Percentiles rank a stretch among this genome's conserved stretches.
Evolutionary conservation across 2,797 vertebrate genomes (phyloP).

Genomic region (Coregonus suidteri): DNA sequence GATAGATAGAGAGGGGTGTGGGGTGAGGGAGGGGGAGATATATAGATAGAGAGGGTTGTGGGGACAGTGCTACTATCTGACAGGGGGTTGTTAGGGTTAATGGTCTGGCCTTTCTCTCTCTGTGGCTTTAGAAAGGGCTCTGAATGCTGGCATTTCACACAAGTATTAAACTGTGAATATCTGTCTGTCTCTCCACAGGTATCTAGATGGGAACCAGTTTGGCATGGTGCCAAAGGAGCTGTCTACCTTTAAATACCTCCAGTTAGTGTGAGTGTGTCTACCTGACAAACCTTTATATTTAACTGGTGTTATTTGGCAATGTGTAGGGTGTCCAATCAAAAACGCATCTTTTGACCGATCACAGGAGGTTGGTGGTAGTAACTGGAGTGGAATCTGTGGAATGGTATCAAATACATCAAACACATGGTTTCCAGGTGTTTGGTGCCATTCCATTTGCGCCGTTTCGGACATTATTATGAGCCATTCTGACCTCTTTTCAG

Average conservation of each 20-base stretch:
- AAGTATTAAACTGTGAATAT: not conserved
- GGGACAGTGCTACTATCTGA: not conserved
- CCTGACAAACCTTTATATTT: not conserved
- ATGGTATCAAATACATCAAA: too few species aligned
- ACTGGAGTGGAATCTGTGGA: too few species aligned
- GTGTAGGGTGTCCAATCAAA: too few species aligned
- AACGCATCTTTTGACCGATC: too few species aligned
- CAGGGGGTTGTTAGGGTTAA: not conserved
- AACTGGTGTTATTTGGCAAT: not conserved
- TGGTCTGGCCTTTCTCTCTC: not conserved
- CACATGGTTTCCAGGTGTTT: too few species aligned
- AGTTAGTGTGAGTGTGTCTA: conserved; percentile 89
- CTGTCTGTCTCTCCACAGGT: conserved; percentile 73
- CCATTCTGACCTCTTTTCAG: too few species aligned
- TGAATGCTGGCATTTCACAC: conserved; percentile 4
- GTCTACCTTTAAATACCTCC: conserved; percentile 90
- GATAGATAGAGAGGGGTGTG: too few species aligned
- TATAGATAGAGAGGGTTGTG: not conserved
- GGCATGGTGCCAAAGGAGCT: conserved; percentile 88
- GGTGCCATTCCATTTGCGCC: too few species aligned
- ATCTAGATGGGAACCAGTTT: conserved; percentile 97
- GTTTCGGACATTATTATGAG: too few species aligned
- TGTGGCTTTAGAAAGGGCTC: not conserved
- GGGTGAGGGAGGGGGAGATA: too few species aligned
- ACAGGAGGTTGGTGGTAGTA: too few species aligned